phyloP scores from a whole-genome alignment of 2,888 invertebrate species.

The Lordiphosa andalusiaca region DNA sequence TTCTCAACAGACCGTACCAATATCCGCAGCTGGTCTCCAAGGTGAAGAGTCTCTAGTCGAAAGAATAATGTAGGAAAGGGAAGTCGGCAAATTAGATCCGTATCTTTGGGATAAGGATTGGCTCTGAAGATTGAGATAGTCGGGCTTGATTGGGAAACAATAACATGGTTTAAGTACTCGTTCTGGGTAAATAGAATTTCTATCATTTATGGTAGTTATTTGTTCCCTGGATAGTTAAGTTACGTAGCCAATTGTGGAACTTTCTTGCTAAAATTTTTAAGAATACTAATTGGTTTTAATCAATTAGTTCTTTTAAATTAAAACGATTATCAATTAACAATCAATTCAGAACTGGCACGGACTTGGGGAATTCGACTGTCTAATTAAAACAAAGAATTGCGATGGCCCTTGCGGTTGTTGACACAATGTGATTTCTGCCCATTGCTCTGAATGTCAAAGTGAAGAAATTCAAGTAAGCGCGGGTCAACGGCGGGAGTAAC shows the following conservation, averaged over 20 bases:
- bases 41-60: conserved; percentile 80
- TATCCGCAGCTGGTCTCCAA: conserved; percentile 47
- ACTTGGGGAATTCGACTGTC: conserved; percentile 85
- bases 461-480: conserved; percentile 81
- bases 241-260: too few relatives aligned
- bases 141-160: conserved; percentile 61
- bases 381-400: conserved; percentile 86
- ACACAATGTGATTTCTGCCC: conserved; percentile 85
- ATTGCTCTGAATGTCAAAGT: conserved; percentile 83
- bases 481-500: conserved; percentile 23
- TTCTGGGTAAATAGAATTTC: conserved; percentile 51
- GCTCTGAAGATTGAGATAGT: conserved; percentile 78
- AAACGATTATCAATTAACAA: too few relatives aligned
- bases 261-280: too few relatives aligned
- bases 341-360: conserved; percentile 83
- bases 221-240: too few relatives aligned
- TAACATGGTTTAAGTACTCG: conserved; percentile 69
- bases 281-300: too few relatives aligned
- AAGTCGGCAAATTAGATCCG: conserved; percentile 84
- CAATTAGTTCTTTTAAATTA: conserved; percentile 38
- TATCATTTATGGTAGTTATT: conserved; percentile 37
- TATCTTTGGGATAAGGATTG: conserved; percentile 84
- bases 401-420: conserved; percentile 83
- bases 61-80: conserved; percentile 84
- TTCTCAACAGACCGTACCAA: conserved; percentile 81